Evolutionary conservation across 2,113 vertebrate species (phyloP), one percentile per base, ranked within the genome.

Genomic region (Vulpes vulpes): DNA sequence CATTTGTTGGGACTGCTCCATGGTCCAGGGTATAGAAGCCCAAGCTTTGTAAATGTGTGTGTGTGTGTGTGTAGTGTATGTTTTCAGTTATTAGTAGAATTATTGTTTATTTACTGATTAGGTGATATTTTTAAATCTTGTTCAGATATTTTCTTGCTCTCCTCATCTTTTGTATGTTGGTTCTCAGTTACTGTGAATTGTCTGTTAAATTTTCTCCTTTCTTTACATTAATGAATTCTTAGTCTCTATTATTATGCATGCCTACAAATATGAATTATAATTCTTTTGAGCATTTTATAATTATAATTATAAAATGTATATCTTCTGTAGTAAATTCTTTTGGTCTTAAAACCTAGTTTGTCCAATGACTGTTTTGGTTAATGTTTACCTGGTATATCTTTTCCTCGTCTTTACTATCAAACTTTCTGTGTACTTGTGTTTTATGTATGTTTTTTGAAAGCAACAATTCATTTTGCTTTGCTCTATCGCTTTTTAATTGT

Each of bases 301-400:
- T 94, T 87, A 43, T 67, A 27, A 59, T 94, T 87, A 43, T 79
- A 59, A 79, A 87, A 79, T 81, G 38, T 35, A 23, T 51, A 3
- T 89, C 17, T 35, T 91, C 57, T 88, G 1, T 57, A 86, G 64
- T 62, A 87, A 82, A 88, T 65, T 38, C 25, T 38, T 89, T 89
- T 78, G 38, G 32, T 60, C 32, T 78, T 95, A 89, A 92, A 83
- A 38, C 89, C n/a, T 84, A 69, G 12, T 69, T 92, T 95, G 78
- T 93, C 95, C 23, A 7, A 20, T 94, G 53, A 92, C 65, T 84
- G 79, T 71, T 89, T 78, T 78, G 53, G 43, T 94, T 65, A 62
- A 14, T 79, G n/a, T 96, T 79, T 84, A 49, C 17, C n/a, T 84
- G 55, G 27, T 49, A 20, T 12, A 64, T 80, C 14, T 67, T 80